These are phyloP conservation scores for Sphenopsis melanotis DNA, from an alignment of 2,797 vertebrate genomes.

Conservation along the genomic window DNA sequence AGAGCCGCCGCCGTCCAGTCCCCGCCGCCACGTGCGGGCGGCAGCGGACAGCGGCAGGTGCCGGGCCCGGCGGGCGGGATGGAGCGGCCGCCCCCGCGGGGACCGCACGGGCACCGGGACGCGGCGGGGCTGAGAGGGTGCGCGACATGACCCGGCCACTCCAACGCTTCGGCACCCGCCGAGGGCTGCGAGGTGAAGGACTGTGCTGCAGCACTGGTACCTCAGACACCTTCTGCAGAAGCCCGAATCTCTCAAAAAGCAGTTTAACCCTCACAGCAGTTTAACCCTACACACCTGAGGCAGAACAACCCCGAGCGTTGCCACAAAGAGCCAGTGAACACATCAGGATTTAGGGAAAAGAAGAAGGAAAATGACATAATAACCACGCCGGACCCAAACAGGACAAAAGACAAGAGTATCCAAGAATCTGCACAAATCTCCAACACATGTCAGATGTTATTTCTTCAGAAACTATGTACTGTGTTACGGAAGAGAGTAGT, in stretches of 20 bases:
- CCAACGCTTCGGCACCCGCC: background rate
- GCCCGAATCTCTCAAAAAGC: background rate
- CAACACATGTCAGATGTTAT: background rate
- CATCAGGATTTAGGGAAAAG: background rate
- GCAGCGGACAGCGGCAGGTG: background rate
- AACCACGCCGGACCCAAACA: background rate
- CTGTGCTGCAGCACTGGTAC: background rate
- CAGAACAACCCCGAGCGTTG: background rate
- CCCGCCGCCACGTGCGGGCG: background rate
- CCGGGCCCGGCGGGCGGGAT: background rate
- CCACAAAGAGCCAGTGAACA: background rate
- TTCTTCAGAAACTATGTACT: constrained; percentile 3
- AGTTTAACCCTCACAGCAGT: background rate
- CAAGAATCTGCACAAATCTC: background rate
- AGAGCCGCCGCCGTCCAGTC: background rate
- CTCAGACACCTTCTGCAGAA: background rate
- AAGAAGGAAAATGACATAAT: background rate
- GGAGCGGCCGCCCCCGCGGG: background rate
- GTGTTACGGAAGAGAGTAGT: background rate
- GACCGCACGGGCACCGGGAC: background rate
- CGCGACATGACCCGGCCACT: background rate
- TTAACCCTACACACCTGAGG: background rate
- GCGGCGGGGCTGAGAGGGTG: fast-evolving
- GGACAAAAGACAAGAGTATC: background rate
- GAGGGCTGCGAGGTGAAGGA: background rate